These are phyloP conservation scores for Psettodes erumei DNA, from an alignment of 2,113 vertebrate genomes.

Conservation along the genomic window DNA sequence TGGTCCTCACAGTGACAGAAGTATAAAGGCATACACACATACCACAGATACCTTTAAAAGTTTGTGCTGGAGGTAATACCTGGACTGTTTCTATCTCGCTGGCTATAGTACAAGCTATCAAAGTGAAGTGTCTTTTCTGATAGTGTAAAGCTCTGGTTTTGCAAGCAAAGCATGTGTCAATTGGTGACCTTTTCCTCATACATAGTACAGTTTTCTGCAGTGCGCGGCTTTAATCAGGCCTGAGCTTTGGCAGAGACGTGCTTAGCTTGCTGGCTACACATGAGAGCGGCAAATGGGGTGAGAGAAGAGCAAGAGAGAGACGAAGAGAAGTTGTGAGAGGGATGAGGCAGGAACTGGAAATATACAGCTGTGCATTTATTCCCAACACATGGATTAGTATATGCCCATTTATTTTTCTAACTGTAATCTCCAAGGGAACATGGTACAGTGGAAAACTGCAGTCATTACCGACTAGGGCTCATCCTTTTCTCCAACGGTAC, in stretches of 20 bases:
- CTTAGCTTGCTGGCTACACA: constrained; percentile 50
- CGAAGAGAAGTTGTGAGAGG: constrained; percentile 15
- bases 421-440: constrained; percentile 63
- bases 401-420: constrained; percentile 60
- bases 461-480: constrained; percentile 60
- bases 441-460: constrained; percentile 47
- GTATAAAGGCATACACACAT: background rate
- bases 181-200: constrained; percentile 63
- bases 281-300: constrained; percentile 31
- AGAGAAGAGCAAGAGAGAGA: constrained; percentile 4
- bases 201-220: constrained; percentile 58
- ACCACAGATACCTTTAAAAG: constrained; percentile 11
- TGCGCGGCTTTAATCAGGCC: constrained; percentile 64
- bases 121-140: constrained; percentile 45
- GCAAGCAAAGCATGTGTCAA: constrained; percentile 66
- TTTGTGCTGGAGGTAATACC: constrained; percentile 19
- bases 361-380: constrained; percentile 62
- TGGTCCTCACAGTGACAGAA: background rate
- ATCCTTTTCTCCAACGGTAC: constrained; percentile 24
- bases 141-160: constrained; percentile 49
- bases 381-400: constrained; percentile 63
- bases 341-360: constrained; percentile 33
- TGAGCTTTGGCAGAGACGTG: constrained; percentile 37
- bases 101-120: constrained; percentile 35
- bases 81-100: constrained; percentile 25